Base-by-base conservation (phyloP, 1,140 invertebrate species). In the Gryon sp. region DNA sequence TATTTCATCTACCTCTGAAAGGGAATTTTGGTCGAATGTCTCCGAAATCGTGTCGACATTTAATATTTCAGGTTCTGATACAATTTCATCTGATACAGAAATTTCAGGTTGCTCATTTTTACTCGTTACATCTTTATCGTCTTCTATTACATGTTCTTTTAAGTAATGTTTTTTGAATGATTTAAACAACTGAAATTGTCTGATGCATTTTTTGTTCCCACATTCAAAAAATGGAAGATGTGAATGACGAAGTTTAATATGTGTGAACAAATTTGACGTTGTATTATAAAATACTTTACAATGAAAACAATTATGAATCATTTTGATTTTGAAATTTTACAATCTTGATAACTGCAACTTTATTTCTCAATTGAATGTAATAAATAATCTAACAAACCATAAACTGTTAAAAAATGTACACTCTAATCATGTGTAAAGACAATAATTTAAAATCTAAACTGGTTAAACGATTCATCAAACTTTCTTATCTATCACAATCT, bases 121-220 rank as follows among this genome's bases (percentile, higher is more conserved):
- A 32, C 28, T 32, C 28, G 28, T 32, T 32, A 9, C 12, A 16
- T 38, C 12, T 15, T 38, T 38, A n/a, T 6, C 3, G 16, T 16
- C 15, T 16, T 38, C 5, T 38, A 38, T 18, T 38, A 18, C 2
- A 38, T 38, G 36, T 18, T 16, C 36, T 18, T 38, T 38, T 7
- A 9, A 16, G 16, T 38, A 15, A 32, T 32, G 9, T 15, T 38
- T 38, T 38, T 38, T 38, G 9, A 38, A 15, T 18, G 36, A 38
- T 16, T 38, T 16, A 18, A 38, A 38, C 15, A 38, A 16, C 15
- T 38, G 12, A 38, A 38, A 38, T 38, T 38, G 36, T 38, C 36
- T 38, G 9, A 4, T 38, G 15, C 14, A 38, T 15, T 3, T 18
- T 5, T 38, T 18, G 15, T 2, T 14, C 4, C 36, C 36, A 15